A percentile compares a stretch with the other conserved stretches of the same genome.
phyloP scores from a whole-genome alignment of 2,888 invertebrate genomes.

The Caenorhabditis zanzibari region DNA sequence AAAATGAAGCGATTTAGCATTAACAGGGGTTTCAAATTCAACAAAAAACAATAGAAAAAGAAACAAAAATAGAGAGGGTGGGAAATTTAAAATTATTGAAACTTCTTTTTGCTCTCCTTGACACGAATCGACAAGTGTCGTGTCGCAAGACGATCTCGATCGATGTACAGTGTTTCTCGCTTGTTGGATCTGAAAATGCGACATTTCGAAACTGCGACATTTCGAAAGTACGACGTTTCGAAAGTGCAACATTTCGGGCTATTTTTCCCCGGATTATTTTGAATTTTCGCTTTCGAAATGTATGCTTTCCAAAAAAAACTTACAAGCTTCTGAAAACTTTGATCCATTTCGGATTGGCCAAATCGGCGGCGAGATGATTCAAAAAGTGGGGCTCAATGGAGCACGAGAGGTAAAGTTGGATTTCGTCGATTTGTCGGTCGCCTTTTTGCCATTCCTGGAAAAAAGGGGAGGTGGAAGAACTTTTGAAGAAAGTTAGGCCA shows the following conservation, averaged over 20 bases:
- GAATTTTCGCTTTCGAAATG: too few relatives aligned
- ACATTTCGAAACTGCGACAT: too few relatives aligned
- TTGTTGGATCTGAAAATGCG: not conserved
- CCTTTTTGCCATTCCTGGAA: conserved; percentile 49
- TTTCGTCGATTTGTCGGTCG: conserved; percentile 41
- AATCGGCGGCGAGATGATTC: conserved; percentile 13
- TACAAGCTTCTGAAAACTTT: conserved; percentile 30
- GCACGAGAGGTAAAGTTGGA: conserved; percentile 39
- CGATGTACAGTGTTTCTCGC: conserved; percentile 28
- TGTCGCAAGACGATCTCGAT: conserved; percentile 36
- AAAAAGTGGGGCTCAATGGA: conserved; percentile 23
- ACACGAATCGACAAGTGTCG: conserved; percentile 34
- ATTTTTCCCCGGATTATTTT: not conserved
- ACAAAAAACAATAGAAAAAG: too few relatives aligned
- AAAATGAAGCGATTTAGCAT: too few relatives aligned
- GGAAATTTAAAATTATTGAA: too few relatives aligned
- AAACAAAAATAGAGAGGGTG: too few relatives aligned
- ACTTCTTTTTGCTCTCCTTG: not conserved
- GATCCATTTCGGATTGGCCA: conserved; percentile 26
- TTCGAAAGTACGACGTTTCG: too few relatives aligned
- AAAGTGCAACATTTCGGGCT: too few relatives aligned
- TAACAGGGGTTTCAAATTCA: too few relatives aligned
- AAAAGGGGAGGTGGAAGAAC: not conserved
- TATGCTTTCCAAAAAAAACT: not conserved
- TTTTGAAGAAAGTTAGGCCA: too few relatives aligned